Conservation (phyloP, 2,113 vertebrate genomes). For the Pomatorhinus ruficollis region DNA sequence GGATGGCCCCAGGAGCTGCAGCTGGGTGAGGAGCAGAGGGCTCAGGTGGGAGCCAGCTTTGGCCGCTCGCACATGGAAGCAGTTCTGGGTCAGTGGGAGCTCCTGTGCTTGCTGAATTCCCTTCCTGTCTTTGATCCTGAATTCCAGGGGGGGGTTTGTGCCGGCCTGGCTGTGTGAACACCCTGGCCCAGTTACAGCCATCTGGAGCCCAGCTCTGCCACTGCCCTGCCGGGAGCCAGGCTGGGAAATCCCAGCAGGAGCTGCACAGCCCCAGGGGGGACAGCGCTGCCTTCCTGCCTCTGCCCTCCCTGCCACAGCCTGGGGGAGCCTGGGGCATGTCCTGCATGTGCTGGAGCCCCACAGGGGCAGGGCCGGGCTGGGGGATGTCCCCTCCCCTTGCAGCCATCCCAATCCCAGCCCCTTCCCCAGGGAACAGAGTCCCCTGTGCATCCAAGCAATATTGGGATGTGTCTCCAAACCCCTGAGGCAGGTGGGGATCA, state of each 20-base stretch:
- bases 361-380: not conserved
- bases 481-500: not conserved
- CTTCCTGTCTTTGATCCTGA: not conserved
- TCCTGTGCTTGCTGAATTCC: not conserved
- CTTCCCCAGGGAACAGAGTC: not conserved
- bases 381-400: not conserved
- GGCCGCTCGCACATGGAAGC: not conserved
- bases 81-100: not conserved
- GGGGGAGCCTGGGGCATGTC: no score
- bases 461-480: not conserved
- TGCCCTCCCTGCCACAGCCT: not conserved
- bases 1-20: not conserved
- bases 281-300: not conserved
- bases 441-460: rapidly evolving
- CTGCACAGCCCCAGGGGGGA: not conserved
- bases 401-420: not conserved
- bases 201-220: not conserved
- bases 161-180: not conserved
- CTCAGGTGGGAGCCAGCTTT: not conserved
- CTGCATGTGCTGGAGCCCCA: not conserved
- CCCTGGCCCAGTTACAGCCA: not conserved
- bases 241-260: not conserved
- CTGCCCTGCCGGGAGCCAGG: not conserved
- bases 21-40: not conserved
- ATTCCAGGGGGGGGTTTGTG: not conserved